Evolutionary conservation across 1,140 invertebrate species (phyloP).

Genomic region (Monomorium pharaonis): DNA sequence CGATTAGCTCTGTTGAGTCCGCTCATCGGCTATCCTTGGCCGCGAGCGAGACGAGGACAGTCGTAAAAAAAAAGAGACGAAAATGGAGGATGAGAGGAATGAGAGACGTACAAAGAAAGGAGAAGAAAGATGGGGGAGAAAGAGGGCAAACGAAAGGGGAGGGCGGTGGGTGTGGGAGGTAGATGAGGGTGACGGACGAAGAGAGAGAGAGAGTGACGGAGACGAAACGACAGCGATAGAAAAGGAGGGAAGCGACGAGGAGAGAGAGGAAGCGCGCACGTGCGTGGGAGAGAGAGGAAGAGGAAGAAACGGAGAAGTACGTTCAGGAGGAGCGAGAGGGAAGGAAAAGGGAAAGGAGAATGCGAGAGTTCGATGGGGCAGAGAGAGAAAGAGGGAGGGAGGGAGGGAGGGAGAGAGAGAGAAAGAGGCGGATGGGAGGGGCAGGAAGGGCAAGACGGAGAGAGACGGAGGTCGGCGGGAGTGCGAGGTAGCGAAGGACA

Average conservation of each 20-base stretch:
- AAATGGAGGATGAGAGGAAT: conserved; percentile 33
- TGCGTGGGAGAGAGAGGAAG: conserved; percentile 10
- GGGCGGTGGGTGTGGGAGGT: conserved; percentile 18
- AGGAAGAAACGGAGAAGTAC: conserved; percentile 30
- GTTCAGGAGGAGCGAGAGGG: conserved; percentile 4
- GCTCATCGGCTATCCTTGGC: conserved; percentile 33
- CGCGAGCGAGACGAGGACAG: conserved; percentile 34
- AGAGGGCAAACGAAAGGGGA: neutral
- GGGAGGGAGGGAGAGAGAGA: neutral
- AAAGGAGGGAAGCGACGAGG: conserved; percentile 9
- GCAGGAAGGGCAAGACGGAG: neutral
- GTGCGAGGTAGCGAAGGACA: conserved; percentile 3
- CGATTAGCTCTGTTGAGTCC: conserved; percentile 52
- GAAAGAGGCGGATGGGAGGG: neutral
- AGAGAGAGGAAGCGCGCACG: conserved; percentile 19
- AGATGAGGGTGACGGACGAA: neutral
- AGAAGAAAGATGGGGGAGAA: neutral
- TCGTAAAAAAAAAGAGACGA: neutral
- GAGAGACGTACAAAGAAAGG: conserved; percentile 2
- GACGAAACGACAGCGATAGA: neutral
- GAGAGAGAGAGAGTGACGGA: neutral
- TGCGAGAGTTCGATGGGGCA: neutral
- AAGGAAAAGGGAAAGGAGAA: conserved; percentile 2
- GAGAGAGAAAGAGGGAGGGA: too few species aligned
- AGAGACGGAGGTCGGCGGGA: neutral